phyloP scores from a whole-genome alignment of 2,888 invertebrate genomes.

The Parnassius glacialis region DNA sequence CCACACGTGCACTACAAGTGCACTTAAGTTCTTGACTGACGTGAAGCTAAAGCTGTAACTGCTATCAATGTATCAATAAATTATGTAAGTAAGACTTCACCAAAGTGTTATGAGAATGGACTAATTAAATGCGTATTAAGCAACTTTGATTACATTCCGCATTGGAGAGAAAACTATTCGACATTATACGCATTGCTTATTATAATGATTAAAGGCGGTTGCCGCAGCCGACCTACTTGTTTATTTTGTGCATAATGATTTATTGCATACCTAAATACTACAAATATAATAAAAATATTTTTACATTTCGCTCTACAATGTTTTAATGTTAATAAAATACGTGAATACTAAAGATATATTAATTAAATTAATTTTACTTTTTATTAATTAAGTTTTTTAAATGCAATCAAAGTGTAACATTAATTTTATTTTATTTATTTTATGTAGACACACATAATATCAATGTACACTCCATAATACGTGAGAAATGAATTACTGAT shows the following conservation, averaged over 20 bases:
- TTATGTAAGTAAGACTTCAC: constrained; percentile 13
- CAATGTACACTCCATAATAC: constrained; percentile 29
- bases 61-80: constrained; percentile 21
- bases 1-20: constrained; percentile 50
- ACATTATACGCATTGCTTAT: constrained; percentile 3
- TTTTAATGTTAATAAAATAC: no score
- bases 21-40: constrained; percentile 53
- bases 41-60: constrained; percentile 12
- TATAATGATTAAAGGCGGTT: constrained; percentile 36
- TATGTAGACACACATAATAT: constrained; percentile 44
- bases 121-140: not conserved
- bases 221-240: constrained; percentile 33
- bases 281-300: no score
- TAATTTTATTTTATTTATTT: constrained; percentile 29
- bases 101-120: constrained; percentile 6
- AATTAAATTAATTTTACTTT: no score
- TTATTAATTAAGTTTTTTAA: no score
- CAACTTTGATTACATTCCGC: constrained; percentile 6
- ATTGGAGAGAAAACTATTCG: not conserved
- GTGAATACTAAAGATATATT: no score
- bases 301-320: no score
- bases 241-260: constrained; percentile 36
- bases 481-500: constrained; percentile 39
- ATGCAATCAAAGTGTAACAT: no score
- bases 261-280: no score